Evolutionary conservation across 2,888 invertebrate species (phyloP).

Genomic region (Patella pellucida): DNA sequence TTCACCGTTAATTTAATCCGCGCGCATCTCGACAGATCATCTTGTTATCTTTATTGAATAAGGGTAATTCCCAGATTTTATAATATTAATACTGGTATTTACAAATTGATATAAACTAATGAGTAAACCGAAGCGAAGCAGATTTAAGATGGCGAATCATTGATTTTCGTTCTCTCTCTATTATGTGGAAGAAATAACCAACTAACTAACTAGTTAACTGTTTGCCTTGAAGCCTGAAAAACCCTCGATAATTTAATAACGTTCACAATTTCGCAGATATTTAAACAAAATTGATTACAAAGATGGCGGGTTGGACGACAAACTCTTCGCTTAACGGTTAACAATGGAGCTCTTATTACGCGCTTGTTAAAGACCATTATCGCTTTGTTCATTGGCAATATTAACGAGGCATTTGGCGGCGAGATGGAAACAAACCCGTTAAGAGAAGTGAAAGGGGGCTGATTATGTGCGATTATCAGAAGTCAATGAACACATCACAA

Average conservation of each 20-base stretch:
- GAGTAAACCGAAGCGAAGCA: slow-evolving; percentile 23
- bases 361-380: not conserved
- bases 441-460: not conserved
- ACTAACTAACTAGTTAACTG: slow-evolving; percentile 29
- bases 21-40: not conserved
- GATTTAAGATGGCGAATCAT: slow-evolving; percentile 17
- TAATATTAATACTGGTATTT: slow-evolving; percentile 46
- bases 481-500: not conserved
- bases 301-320: not conserved
- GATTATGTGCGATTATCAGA: not conserved
- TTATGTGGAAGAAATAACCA: slow-evolving; percentile 36
- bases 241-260: slow-evolving; percentile 27
- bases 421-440: not conserved
- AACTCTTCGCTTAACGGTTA: not conserved
- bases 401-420: not conserved
- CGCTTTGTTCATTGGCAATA: not conserved
- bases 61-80: slow-evolving; percentile 40
- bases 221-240: slow-evolving; percentile 21
- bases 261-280: slow-evolving; percentile 20
- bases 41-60: slow-evolving; percentile 44
- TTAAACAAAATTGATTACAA: slow-evolving; percentile 22
- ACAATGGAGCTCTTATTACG: not conserved
- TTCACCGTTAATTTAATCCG: not conserved
- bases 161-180: slow-evolving; percentile 28
- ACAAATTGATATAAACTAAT: slow-evolving; percentile 41